These are phyloP conservation scores for Oreohelix idahoensis DNA, from an alignment of 1,140 invertebrate species.

Conservation along the genomic window DNA sequence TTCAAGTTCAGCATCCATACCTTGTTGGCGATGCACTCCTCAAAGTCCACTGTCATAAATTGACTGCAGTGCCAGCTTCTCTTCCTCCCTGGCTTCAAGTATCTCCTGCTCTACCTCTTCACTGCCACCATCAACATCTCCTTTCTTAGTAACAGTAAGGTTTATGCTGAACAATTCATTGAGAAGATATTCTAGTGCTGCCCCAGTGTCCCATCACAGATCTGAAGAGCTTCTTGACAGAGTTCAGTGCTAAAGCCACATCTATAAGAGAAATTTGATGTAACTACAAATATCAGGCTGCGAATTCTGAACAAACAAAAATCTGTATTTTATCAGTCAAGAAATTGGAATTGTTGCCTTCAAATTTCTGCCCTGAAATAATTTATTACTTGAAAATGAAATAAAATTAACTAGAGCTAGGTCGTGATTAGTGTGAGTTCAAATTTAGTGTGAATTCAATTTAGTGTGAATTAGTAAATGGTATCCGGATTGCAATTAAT, in stretches of 20 bases:
- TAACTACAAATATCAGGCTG: too few relatives aligned
- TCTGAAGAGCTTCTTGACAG: conserved; percentile 62
- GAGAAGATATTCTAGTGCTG: conserved; percentile 63
- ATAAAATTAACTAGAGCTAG: too few relatives aligned
- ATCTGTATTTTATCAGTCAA: too few relatives aligned
- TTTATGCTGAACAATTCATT: conserved; percentile 54
- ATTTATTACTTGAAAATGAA: too few relatives aligned
- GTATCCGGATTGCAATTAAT: too few relatives aligned
- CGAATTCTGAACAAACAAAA: too few relatives aligned
- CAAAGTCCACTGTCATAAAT: conserved; percentile 67
- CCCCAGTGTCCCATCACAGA: conserved; percentile 65
- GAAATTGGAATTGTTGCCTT: too few relatives aligned
- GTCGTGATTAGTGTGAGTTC: too few relatives aligned
- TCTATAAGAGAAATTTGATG: conserved; percentile 44
- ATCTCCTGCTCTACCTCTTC: conserved; percentile 52
- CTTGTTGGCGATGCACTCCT: conserved; percentile 60
- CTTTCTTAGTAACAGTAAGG: conserved; percentile 7
- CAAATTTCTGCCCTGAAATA: too few relatives aligned
- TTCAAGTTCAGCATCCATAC: conserved; percentile 63
- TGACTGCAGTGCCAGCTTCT: conserved; percentile 65
- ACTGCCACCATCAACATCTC: not conserved
- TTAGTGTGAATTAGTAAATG: too few relatives aligned
- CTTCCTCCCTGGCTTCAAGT: conserved; percentile 59
- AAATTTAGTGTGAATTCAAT: too few relatives aligned
- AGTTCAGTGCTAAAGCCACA: conserved; percentile 66